Percentiles rank a stretch among this genome's conserved stretches.
phyloP scores from a whole-genome alignment of 2,113 vertebrate genomes.

The Brachionichthys hirsutus region DNA sequence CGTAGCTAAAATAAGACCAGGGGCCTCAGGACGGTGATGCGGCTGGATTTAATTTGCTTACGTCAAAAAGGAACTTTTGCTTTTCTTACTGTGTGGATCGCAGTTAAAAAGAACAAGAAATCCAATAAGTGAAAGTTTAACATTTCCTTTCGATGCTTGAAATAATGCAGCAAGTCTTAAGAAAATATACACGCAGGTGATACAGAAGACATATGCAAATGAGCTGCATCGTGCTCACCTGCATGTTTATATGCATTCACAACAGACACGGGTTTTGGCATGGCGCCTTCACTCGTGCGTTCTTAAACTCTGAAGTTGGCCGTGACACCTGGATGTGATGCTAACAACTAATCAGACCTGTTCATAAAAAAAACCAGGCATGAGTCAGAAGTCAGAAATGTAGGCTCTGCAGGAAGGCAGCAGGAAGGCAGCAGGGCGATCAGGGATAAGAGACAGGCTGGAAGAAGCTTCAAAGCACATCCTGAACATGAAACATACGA shows the following conservation, averaged over 20 bases:
- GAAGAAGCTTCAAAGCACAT: conserved; percentile 16
- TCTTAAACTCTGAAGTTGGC: conserved; percentile 26
- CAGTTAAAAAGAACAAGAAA: not conserved
- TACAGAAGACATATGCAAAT: too few relatives aligned
- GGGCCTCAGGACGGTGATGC: conserved; percentile 9
- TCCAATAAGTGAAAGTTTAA: conserved; percentile 1
- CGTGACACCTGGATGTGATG: conserved; percentile 8
- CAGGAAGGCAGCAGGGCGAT: conserved; percentile 2
- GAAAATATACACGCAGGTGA: too few relatives aligned
- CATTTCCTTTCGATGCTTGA: too few relatives aligned
- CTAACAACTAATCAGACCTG: too few relatives aligned
- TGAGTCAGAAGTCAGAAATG: conserved; percentile 24
- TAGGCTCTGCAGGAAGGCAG: conserved; percentile 17
- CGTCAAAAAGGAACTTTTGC: too few relatives aligned
- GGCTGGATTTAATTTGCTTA: conserved; percentile 16
- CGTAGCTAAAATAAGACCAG: conserved; percentile 49
- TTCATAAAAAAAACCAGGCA: conserved; percentile 2
- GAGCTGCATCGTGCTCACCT: not conserved
- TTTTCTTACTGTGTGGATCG: not conserved
- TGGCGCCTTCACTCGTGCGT: conserved; percentile 10
- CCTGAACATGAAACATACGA: too few relatives aligned
- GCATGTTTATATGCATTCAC: conserved; percentile 9
- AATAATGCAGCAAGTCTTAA: too few relatives aligned
- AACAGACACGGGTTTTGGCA: conserved; percentile 14
- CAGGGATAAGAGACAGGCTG: conserved; percentile 12